Percentiles rank a stretch among this genome's conserved stretches.
These are phyloP conservation scores for Oedothorax gibbosus DNA, from an alignment of 1,140 invertebrate species.

Conservation along the genomic window DNA sequence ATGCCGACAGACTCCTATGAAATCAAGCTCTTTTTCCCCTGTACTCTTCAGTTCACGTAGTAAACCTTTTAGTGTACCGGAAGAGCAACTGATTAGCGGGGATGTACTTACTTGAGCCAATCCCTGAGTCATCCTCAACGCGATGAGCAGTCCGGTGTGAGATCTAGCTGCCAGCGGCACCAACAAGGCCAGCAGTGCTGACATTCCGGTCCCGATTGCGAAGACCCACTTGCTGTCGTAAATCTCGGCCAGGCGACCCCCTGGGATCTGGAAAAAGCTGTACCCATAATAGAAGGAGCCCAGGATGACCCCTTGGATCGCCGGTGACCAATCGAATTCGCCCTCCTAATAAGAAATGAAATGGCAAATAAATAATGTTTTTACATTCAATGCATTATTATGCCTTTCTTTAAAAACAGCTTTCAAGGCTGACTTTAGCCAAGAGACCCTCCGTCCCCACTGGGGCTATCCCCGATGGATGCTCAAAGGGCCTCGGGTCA, in stretches of 20 bases:
- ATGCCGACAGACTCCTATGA: too few species aligned
- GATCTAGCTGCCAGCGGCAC: conserved; percentile 71
- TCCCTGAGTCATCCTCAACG: conserved; percentile 84
- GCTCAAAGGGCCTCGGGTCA: too few species aligned
- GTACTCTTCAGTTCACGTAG: too few species aligned
- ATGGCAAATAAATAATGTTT: too few species aligned
- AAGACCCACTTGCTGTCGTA: conserved; percentile 88
- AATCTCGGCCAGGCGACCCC: conserved; percentile 96
- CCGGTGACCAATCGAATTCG: conserved; percentile 82
- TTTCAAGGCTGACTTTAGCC: too few species aligned
- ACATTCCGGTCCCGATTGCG: conserved; percentile 82
- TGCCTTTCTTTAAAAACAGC: too few species aligned
- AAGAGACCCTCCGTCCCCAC: too few species aligned
- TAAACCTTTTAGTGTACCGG: too few species aligned
- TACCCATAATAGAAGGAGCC: conserved; percentile 99
- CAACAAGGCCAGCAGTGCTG: conserved; percentile 81
- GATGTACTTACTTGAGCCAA: conserved; percentile 83
- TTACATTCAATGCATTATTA: too few species aligned
- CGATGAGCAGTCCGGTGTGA: conserved; percentile 76
- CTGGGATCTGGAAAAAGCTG: conserved; percentile 97
- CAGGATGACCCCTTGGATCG: conserved; percentile 82
- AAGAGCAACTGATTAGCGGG: too few species aligned
- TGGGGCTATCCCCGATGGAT: too few species aligned
- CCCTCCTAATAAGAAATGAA: conserved; percentile 10
- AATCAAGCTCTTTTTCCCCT: too few species aligned